Evolutionary conservation across 2,888 invertebrate genomes (phyloP).

Genomic region (Ferrisia virgata): DNA sequence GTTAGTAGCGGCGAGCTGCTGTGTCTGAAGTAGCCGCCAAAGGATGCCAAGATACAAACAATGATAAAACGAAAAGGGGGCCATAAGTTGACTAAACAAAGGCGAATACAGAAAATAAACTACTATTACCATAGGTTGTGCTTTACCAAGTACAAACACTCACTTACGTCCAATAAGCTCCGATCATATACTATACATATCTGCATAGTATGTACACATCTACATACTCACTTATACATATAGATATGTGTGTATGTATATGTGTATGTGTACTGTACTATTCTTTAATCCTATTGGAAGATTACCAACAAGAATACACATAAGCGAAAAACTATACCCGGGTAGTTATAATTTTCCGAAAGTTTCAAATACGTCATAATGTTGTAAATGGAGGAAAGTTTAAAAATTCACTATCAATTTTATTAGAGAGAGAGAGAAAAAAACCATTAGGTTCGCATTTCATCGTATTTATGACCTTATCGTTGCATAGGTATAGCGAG

Average conservation of each 20-base stretch:
- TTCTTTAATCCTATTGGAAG: neutral
- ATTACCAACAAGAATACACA: too few relatives aligned
- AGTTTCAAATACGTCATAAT: too few relatives aligned
- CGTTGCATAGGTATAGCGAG: neutral
- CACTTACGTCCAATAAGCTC: neutral
- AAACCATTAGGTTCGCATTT: neutral
- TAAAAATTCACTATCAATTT: too few relatives aligned
- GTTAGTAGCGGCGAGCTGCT: slow-evolving; percentile 44
- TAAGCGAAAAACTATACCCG: too few relatives aligned
- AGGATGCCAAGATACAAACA: slow-evolving; percentile 45
- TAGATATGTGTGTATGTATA: too few relatives aligned
- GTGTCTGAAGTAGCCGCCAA: slow-evolving; percentile 45
- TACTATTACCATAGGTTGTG: slow-evolving; percentile 13
- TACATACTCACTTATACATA: neutral
- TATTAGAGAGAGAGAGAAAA: neutral
- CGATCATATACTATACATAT: neutral
- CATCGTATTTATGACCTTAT: neutral
- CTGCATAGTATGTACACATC: too few relatives aligned
- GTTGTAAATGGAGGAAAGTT: too few relatives aligned
- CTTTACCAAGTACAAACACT: slow-evolving; percentile 26
- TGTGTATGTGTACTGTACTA: too few relatives aligned
- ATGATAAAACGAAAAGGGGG: slow-evolving; percentile 44
- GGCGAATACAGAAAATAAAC: slow-evolving; percentile 40
- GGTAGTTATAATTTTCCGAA: neutral
- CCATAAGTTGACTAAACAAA: slow-evolving; percentile 44